Percentiles rank a stretch among this genome's conserved stretches.
Evolutionary conservation across 2,797 vertebrate species (phyloP).

Genomic region (Hemibagrus guttatus): DNA sequence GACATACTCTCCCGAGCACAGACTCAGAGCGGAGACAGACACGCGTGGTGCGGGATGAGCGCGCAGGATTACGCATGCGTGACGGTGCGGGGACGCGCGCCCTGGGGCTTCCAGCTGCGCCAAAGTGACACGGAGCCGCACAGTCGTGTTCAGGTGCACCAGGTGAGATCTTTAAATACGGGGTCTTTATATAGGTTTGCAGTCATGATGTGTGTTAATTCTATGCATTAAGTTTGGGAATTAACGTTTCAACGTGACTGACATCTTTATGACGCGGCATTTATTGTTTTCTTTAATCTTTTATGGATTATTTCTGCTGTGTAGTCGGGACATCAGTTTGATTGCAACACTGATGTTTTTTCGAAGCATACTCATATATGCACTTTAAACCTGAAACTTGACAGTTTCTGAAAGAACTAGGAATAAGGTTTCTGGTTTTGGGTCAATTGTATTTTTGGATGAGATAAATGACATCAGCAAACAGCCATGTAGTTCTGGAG

Average conservation of each 20-base stretch:
- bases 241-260: neutral
- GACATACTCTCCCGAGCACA: conserved; percentile 22
- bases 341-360: neutral
- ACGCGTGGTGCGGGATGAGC: conserved; percentile 79
- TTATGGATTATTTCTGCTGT: neutral
- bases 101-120: conserved; percentile 91
- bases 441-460: neutral
- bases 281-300: neutral
- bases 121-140: conserved; percentile 82
- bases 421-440: neutral
- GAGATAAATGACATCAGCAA: neutral
- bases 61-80: conserved; percentile 91
- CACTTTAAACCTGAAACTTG: neutral
- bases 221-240: neutral
- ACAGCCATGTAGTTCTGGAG: neutral
- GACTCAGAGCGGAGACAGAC: conserved; percentile 51
- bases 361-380: neutral
- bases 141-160: conserved; percentile 82
- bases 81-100: conserved; percentile 87
- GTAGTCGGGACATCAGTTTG: neutral
- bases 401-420: neutral
- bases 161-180: conserved; percentile 76
- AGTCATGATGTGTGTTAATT: neutral
- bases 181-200: neutral
- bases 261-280: neutral